Evolutionary conservation across 2,797 vertebrate genomes (phyloP), one percentile per base, ranked within the genome.

Genomic region (Enteromius mattozi): DNA sequence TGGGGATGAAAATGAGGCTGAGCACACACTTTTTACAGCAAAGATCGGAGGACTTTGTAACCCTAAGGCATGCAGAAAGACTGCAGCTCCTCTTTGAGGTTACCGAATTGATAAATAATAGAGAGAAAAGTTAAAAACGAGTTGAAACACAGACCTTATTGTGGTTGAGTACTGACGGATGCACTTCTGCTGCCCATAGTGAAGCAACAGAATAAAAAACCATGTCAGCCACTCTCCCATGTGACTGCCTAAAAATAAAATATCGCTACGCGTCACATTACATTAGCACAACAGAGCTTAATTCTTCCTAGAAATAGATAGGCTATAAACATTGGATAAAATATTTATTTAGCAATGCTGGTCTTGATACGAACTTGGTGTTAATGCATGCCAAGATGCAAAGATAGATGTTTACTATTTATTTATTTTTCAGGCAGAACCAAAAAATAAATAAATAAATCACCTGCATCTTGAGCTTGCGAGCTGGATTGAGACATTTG

Each of bases 181-280:
- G 56, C 51, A 70, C 66, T 81, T 63, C 37, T 83, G 78, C 45
- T 47, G 68, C n/a, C 75, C 35, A 33, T 76, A 75, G 85, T 74
- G 68, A 69, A 86, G 83, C 77, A 54, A 81, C 35, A 40, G 27
- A 47, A 74, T 33, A 71, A 81, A 82, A 80, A 83, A 80, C 24
- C 35, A 76, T 70, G 81, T 59, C 77, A 68, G 69, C 49, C 61
- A 8, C 51, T 21, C 35, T 84, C 69, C 81, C 68, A 45, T 35
- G 81, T 84, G 81, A 86, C 49, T 37, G 61, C 47, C 85, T 86
- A 84, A 86, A 86, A 83, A 84, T 80, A 80, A 82, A 79, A 49
- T 59, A 76, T 76, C 13, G 37, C 77, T 21, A 75, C 19, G 2
- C 51, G 40, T 75, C 85, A 33, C 77, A 77, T 69, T 63, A 59